These are phyloP conservation scores for Junco hyemalis DNA, from an alignment of 2,113 vertebrate species.

Conservation along the genomic window DNA sequence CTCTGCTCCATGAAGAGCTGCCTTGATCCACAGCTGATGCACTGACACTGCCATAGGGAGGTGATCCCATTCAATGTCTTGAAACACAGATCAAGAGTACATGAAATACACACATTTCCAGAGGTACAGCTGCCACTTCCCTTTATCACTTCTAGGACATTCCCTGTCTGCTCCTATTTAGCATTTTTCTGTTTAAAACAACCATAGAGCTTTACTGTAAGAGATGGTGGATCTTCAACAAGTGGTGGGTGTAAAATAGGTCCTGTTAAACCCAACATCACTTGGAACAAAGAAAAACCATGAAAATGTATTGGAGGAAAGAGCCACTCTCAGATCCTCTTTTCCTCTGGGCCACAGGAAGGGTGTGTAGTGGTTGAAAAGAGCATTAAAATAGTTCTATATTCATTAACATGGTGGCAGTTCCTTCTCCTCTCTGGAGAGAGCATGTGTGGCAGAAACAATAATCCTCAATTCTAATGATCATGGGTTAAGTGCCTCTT, in stretches of 20 bases:
- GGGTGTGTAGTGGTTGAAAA: background rate
- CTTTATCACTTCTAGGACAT: background rate
- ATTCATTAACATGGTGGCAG: background rate
- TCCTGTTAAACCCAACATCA: background rate
- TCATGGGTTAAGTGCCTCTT: slow-evolving; percentile 34
- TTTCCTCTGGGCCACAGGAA: background rate
- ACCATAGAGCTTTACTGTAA: background rate
- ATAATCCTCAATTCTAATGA: background rate
- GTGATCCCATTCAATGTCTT: background rate
- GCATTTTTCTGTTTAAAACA: background rate
- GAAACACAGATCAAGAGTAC: background rate
- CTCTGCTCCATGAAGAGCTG: background rate
- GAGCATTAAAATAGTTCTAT: background rate
- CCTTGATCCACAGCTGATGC: background rate
- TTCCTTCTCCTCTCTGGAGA: background rate
- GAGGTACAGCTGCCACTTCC: background rate
- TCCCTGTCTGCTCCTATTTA: background rate
- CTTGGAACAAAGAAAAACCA: background rate
- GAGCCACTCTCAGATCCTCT: background rate
- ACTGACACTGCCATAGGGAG: background rate
- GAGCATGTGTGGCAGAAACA: background rate
- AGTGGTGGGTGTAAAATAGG: background rate
- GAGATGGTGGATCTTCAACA: background rate
- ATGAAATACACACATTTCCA: background rate
- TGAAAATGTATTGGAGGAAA: background rate